Conservation (phyloP, 2,113 vertebrate species). For the Perca fluviatilis region DNA sequence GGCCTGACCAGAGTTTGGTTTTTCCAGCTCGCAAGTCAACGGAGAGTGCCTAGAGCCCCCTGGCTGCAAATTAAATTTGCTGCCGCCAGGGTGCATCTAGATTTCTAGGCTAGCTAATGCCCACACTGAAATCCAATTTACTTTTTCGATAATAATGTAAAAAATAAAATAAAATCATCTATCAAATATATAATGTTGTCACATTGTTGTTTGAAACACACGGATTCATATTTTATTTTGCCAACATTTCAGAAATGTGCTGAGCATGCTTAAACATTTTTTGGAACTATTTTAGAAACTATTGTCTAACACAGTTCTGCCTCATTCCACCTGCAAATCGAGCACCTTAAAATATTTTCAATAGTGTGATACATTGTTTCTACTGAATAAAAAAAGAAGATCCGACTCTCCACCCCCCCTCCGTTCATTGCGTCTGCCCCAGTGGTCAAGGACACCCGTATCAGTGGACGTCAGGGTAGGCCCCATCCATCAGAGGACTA, state of each 20-base stretch:
- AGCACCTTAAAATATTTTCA: background rate
- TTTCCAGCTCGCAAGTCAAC: no score
- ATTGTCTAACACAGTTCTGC: background rate
- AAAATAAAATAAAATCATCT: background rate
- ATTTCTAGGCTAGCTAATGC: no score
- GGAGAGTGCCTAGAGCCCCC: no score
- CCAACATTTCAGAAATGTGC: background rate
- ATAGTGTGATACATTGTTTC: background rate
- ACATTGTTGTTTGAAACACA: background rate
- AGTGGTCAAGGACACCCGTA: constrained; percentile 85
- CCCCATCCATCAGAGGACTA: constrained; percentile 83
- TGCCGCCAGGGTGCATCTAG: no score
- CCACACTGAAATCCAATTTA: background rate
- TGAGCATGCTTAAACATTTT: background rate
- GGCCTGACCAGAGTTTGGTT: no score
- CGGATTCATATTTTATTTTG: background rate
- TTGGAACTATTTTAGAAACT: background rate
- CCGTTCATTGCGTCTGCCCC: constrained; percentile 63
- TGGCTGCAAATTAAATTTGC: no score
- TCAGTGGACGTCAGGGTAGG: constrained; percentile 78
- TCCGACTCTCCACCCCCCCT: constrained; percentile 31
- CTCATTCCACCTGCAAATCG: background rate
- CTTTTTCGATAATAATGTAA: background rate
- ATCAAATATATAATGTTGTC: background rate
- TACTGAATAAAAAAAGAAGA: constrained; percentile 30